Evolutionary conservation across 2,113 vertebrate species (phyloP), one percentile per base, ranked within the genome.

Genomic region (Montifringilla adamsi): DNA sequence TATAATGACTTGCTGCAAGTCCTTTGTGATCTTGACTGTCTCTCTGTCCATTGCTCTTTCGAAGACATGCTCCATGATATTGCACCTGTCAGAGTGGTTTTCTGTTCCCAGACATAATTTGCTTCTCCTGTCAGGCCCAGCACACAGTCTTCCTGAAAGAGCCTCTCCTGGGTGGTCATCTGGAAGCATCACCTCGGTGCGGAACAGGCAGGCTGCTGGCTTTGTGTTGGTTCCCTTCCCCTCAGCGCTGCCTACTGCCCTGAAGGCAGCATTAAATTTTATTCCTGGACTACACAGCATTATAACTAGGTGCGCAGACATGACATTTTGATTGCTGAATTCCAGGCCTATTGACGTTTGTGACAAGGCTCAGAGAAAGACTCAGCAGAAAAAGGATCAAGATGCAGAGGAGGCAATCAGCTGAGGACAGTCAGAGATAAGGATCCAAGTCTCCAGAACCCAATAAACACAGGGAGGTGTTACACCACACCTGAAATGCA

Each of bases 21-120:
- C 50, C 52, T 87, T 52, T 78, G 52, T 94, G 76, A 47, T 87
- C 68, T 84, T 59, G 41, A 41, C 31, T 5, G 0, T 49, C 43
- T 56, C 39, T 94, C 68, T 67, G 43, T 55, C 85, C 66, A 23
- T 55, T 60, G 73, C 53, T 82, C 43, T 94, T 74, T 74, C 0
- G 0, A 85, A 50, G 46, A 43, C 33, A 33, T 3, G 14, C 20
- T 47, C 39, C 15, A 10, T 20, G 64, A 72, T 44, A 46, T 26
- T 6, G 4, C n/a, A 49, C 58, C 87, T 69, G 49, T 78, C 70
- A 80, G 64, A 80, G 20, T 52, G 62, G 24, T 89, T 95, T 92
- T 89, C 75, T 83, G 30, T 55, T 91, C 87, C 81, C 44, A 86
- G 84, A 77, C 94, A 93, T 47, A 91, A 83, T 81, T 84, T 84